Evolutionary conservation across 2,888 invertebrate species (phyloP), one percentile per base, ranked within the genome.

Genomic region (Lordiphosa fenestrarum): DNA sequence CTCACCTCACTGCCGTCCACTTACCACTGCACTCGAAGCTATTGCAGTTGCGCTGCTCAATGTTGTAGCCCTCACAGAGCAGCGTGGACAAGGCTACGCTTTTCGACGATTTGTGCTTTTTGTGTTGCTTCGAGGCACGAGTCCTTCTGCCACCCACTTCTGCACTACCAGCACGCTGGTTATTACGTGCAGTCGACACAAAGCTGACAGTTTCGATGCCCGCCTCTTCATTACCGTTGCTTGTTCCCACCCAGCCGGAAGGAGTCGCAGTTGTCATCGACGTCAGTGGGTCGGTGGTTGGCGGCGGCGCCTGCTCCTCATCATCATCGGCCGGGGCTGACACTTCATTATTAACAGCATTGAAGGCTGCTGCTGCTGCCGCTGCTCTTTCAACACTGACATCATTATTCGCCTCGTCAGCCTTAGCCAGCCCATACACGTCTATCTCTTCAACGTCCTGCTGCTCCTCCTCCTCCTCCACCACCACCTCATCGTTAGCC

Each of bases 31-130:
- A 90, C 65, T 90, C 89, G 66, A 90, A 90, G 54, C 85, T 87
- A 71, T 90, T 90, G 84, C 89, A 90, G 73, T 89, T 87, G 53
- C 89, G 86, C 72, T 90, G 89, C 69, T 90, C 89, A 54, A 90
- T 89, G 71, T 90, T 90, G 76, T 89, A 90, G 41, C 89, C 89
- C 63, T 90, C 89, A 59, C 89, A 89, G 63, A 88, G 88, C 54
- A 89, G 84, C 39, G 89, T 89, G 39, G 89, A 87, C 38, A 88
- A 73, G 5, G 77, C 72, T 7, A 76, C 55, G 53, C 83, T 87
- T 69, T 88, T 89, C 56, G 85, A 66, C 59, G 86, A 70, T 74
- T 84, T 86, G 66, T 73, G 81, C 48, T 76, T 76, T 61, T 85
- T 85, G 49, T 69, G 69, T 56, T 81, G 83, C 73, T 75, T 73